Evolutionary conservation across 2,797 vertebrate genomes (phyloP), one percentile per base, ranked within the genome.

Genomic region (Phrynocephalus guinanensis): DNA sequence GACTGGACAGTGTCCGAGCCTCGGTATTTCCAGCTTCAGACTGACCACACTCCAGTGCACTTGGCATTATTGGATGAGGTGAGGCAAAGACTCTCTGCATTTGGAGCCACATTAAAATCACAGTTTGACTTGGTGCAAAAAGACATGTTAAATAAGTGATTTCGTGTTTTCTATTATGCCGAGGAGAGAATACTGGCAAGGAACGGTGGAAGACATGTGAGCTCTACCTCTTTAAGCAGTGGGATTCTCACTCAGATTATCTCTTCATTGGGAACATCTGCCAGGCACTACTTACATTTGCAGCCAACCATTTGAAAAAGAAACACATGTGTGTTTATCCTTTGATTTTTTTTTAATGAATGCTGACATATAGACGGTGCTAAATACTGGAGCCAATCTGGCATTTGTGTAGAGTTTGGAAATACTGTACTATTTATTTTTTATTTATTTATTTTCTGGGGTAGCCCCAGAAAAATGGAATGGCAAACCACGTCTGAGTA

Each of bases 1-100:
- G 99, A 99, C 52, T 99, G 99, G 99, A 99, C 99, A 0, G 99
- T 99, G 75, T 99, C 98, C 1, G 99, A 99, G 90, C 98, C 99
- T 0, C 96, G 98, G 9, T 99, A 99, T 96, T 99, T 99, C 93
- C 99, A 99, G 95, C 97, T 99, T 77, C 99, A 99, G 95, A 99
- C 99, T 0, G 99, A 99, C 94, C 99, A 99, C 95, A 99, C 99
- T 1, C 99, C 99, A 0, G 98, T 99, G 4, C 99, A 99, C 93
- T 93, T 99, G 93, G 99, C 99, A 0, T 92, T 99, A 86, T 85
- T 99, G 92, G 99, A 99, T 22, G 99, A 99, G 98, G 99, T 99
- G 72, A 90, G 90, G 63, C 18, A 0, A 28, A 4, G 28, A 1
- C 6, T 50, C 0, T 44, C 33, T 70, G 28, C 48, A 28, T 28